Conservation (phyloP, 2,113 vertebrate species). For the Silurus glanis region DNA sequence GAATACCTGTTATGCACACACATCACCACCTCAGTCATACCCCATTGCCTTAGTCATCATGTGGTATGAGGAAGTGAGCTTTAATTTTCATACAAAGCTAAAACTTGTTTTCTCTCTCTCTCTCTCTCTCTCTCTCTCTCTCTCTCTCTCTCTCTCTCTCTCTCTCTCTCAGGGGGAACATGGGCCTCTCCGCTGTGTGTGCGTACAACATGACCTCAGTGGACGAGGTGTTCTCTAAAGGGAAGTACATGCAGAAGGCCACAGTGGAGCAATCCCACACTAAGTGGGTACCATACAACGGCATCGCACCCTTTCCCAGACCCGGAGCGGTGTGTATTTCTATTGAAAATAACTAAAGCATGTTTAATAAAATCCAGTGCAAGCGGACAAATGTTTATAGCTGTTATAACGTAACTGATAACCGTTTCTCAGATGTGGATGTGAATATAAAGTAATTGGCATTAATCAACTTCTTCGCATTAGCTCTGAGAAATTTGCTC, state of each 20-base stretch:
- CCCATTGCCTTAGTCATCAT: neutral
- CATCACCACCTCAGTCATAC: neutral
- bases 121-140: constrained; percentile 18
- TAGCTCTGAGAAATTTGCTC: neutral
- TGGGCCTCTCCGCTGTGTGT: constrained; percentile 93
- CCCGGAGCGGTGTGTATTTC: constrained; percentile 86
- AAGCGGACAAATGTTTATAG: neutral
- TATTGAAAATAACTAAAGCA: neutral
- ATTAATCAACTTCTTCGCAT: too few species aligned
- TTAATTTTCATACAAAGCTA: neutral
- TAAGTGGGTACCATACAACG: constrained; percentile 93
- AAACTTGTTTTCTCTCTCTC: neutral
- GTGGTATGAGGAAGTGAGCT: constrained; percentile 13
- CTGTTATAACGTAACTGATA: too few species aligned
- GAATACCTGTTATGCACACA: neutral
- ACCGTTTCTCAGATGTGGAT: too few species aligned
- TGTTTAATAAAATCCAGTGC: neutral
- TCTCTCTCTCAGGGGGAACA: constrained; percentile 80
- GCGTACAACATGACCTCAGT: constrained; percentile 83
- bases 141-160: neutral
- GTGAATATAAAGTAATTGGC: too few species aligned
- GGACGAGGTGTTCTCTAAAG: constrained; percentile 88
- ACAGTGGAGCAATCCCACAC: constrained; percentile 93
- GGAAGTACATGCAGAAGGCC: constrained; percentile 96
- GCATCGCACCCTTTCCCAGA: constrained; percentile 82